Conservation (phyloP, 2,797 vertebrate species). For the Alauda arvensis region DNA sequence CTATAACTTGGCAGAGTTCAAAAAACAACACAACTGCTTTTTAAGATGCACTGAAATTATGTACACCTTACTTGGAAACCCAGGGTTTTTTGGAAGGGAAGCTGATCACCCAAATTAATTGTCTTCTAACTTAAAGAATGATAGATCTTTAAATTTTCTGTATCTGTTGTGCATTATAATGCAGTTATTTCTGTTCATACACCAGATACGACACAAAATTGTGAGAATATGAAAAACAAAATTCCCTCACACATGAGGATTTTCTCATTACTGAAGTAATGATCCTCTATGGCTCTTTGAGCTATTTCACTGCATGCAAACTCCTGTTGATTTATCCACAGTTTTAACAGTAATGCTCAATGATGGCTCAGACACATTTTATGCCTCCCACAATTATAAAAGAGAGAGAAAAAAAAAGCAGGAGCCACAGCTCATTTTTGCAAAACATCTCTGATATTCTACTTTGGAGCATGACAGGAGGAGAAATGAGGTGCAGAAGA, state of each 20-base stretch:
- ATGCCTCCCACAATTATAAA: not conserved
- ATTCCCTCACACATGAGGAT: not conserved
- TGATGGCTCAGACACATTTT: not conserved
- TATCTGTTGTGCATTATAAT: not conserved
- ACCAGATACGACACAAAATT: accelerated
- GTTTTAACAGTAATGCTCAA: not conserved
- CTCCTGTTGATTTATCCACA: not conserved
- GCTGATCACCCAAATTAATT: not conserved
- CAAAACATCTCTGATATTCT: not conserved
- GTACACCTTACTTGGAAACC: not conserved
- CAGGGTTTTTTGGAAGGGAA: not conserved
- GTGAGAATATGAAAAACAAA: not conserved
- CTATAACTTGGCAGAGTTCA: not conserved
- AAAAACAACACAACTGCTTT: not conserved
- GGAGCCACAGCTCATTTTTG: not conserved
- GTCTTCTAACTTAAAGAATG: not conserved
- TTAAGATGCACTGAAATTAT: not conserved
- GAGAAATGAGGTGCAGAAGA: not conserved
- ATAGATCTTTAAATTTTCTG: not conserved
- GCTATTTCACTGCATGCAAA: not conserved
- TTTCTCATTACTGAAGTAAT: not conserved
- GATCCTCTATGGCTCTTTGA: not conserved
- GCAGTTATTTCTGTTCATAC: not conserved
- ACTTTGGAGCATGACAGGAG: not conserved
- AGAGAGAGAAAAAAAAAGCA: not conserved